Conservation (phyloP, 2,797 vertebrate genomes). For the Neopelma chrysocephalum region DNA sequence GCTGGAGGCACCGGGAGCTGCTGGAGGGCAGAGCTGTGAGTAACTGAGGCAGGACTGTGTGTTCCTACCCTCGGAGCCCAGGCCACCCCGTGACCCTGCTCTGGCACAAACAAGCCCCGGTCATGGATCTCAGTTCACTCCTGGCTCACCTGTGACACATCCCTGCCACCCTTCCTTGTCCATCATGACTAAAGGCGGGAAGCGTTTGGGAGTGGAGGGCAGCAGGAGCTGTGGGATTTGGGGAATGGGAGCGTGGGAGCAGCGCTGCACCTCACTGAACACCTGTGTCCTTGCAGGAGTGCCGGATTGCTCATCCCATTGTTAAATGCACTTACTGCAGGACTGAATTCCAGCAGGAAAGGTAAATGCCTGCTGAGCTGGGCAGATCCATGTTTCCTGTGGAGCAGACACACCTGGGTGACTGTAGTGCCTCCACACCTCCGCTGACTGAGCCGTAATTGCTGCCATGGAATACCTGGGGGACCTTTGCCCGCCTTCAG, state of each 20-base stretch:
- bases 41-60: neutral
- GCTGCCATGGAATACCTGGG: neutral
- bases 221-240: neutral
- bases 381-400: neutral
- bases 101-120: neutral
- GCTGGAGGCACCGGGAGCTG: neutral
- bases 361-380: slow-evolving; percentile 72
- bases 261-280: neutral
- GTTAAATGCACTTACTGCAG: slow-evolving; percentile 98
- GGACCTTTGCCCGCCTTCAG: neutral
- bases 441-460: neutral
- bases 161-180: neutral
- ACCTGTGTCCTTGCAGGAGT: slow-evolving; percentile 82
- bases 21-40: neutral
- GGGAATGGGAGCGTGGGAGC: neutral
- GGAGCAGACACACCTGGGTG: accelerated
- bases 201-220: neutral
- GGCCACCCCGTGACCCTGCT: neutral
- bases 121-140: neutral
- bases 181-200: neutral
- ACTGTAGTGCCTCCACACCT: neutral
- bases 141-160: neutral
- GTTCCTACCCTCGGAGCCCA: neutral
- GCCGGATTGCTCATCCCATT: slow-evolving; percentile 96
- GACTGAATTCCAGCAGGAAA: slow-evolving; percentile 98